A percentile compares a stretch with the other conserved stretches of the same genome.
phyloP scores from a whole-genome alignment of 2,888 invertebrate species.

The Exephanes ischioxanthus region DNA sequence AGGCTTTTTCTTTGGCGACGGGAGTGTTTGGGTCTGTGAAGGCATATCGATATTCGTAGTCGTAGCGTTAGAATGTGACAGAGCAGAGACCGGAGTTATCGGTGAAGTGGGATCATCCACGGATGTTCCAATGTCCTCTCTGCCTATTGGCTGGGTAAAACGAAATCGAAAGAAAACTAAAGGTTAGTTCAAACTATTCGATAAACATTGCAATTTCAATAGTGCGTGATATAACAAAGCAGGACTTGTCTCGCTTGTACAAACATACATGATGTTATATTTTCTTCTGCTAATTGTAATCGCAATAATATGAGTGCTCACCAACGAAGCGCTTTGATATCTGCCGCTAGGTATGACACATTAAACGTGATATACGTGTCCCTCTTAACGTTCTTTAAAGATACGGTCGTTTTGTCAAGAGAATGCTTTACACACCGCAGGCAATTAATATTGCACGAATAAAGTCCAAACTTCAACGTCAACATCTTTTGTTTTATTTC shows the following conservation, averaged over 20 bases:
- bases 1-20: constrained; percentile 74
- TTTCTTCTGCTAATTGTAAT: constrained; percentile 16
- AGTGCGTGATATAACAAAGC: constrained; percentile 6
- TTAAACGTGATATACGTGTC: background rate
- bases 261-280: background rate
- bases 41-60: constrained; percentile 74
- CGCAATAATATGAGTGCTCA: constrained; percentile 19
- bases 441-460: constrained; percentile 37
- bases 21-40: constrained; percentile 76
- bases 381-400: constrained; percentile 23
- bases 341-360: background rate
- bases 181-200: constrained; percentile 59
- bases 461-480: constrained; percentile 73
- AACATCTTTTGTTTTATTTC: constrained; percentile 72
- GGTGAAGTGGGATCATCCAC: constrained; percentile 78
- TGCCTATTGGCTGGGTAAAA: constrained; percentile 77
- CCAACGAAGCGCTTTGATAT: constrained; percentile 12
- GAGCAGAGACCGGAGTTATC: constrained; percentile 68
- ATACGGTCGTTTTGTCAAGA: constrained; percentile 69
- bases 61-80: constrained; percentile 66
- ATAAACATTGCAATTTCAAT: constrained; percentile 26
- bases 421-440: constrained; percentile 48
- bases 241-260: background rate
- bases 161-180: constrained; percentile 72
- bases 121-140: constrained; percentile 79